A percentile compares a stretch with the other conserved stretches of the same genome.
phyloP scores from a whole-genome alignment of 2,888 invertebrate species.

The Molanna angustata region DNA sequence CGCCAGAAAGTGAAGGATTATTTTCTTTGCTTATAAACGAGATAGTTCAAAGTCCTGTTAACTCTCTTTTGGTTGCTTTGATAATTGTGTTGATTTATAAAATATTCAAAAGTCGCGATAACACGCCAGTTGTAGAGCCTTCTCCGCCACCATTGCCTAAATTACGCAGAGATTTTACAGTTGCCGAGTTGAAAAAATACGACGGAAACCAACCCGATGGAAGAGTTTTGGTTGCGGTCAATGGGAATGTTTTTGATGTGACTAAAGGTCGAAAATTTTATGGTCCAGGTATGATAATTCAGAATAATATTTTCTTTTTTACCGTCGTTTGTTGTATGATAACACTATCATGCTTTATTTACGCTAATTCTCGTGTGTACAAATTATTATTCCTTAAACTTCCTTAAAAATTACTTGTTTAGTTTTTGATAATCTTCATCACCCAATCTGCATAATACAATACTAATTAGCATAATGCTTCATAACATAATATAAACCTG shows the following conservation, averaged over 20 bases:
- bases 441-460: too few relatives aligned
- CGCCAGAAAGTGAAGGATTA: constrained; percentile 33
- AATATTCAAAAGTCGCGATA: constrained; percentile 55
- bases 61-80: constrained; percentile 61
- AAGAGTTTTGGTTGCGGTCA: constrained; percentile 86
- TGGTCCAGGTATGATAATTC: constrained; percentile 73
- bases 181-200: constrained; percentile 80
- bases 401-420: too few relatives aligned
- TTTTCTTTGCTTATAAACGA: constrained; percentile 49
- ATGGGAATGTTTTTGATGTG: constrained; percentile 93
- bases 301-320: too few relatives aligned
- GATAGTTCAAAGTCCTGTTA: constrained; percentile 62
- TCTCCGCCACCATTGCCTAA: constrained; percentile 63
- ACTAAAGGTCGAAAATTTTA: constrained; percentile 89
- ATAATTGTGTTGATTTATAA: constrained; percentile 65
- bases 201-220: constrained; percentile 87
- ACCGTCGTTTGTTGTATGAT: too few relatives aligned
- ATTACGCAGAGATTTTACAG: constrained; percentile 85
- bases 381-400: too few relatives aligned
- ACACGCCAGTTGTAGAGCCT: constrained; percentile 39
- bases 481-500: too few relatives aligned
- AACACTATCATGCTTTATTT: too few relatives aligned
- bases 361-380: too few relatives aligned
- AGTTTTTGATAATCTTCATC: too few relatives aligned
- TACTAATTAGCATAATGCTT: too few relatives aligned